Evolutionary conservation across 2,113 vertebrate genomes (phyloP), one percentile per base, ranked within the genome.

Genomic region (Psilopsiagon aymara): DNA sequence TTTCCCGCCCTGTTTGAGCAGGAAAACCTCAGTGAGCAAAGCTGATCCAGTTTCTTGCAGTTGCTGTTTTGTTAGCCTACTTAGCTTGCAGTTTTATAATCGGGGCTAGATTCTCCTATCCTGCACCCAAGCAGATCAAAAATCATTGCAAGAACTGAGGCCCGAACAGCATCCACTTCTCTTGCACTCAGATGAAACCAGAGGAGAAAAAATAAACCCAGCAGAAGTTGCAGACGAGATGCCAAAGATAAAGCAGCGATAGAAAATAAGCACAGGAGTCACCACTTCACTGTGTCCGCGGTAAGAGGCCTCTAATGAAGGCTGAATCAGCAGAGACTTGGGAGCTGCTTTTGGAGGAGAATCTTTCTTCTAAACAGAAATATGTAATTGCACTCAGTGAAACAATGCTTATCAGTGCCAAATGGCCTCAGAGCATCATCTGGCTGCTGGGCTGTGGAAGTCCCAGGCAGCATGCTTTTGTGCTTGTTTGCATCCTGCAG

Each of bases 11-110:
- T 6, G 2, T 70, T 79, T 9, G 13, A 92, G 70, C 74, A 88
- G 83, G 57, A 79, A 74, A 76, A 73, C 83, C 92, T 81, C 51
- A 27, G 47, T 5, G 37, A 92, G 88, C 69, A 33, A 49, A 91
- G 81, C 91, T 89, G 96, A 96, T 95, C 92, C 91, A 94, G 91
- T 94, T 93, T 89, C 94, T 89, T 49, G 69, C 80, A 39, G 71
- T 69, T 51, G 90, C 82, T 95, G 94, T 94, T 95, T 93, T 76
- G 92, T 95, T 94, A 95, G 80, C 95, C 95, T 94, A 86, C 86
- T 95, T 96, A 91, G 91, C 68, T 75, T 92, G 85, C 92, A 87
- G 25, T 87, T 92, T 91, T 94, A 17, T 92, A 75, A 83, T 39
- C 41, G 0, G 71, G 92, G 83, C 73, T 83, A 39, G 44, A 33